Conservation (phyloP, 2,797 vertebrate species). For the Xenops minutus region DNA sequence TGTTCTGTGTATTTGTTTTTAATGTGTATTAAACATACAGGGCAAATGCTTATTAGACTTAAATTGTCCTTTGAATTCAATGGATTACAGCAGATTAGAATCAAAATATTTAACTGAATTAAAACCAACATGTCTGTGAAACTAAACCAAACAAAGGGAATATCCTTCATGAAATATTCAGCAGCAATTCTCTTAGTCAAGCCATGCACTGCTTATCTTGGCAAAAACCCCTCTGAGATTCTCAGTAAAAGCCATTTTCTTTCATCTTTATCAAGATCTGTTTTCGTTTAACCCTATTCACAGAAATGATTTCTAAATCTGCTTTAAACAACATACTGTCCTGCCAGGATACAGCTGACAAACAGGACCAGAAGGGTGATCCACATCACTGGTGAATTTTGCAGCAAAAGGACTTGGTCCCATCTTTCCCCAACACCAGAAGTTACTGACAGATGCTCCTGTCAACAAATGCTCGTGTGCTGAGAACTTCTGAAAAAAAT, state of each 20-base stretch:
- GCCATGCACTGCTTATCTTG: constrained; percentile 30
- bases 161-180: neutral
- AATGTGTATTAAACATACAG: neutral
- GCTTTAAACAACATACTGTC: neutral
- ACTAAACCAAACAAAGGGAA: neutral
- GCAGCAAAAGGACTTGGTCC: neutral
- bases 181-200: neutral
- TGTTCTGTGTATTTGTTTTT: neutral
- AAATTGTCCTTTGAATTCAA: neutral
- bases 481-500: neutral
- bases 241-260: constrained; percentile 30
- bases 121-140: neutral
- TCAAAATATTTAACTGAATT: constrained; percentile 15
- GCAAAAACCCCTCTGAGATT: neutral
- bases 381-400: neutral
- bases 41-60: neutral
- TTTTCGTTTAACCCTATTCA: constrained; percentile 44
- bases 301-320: constrained; percentile 42
- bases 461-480: neutral
- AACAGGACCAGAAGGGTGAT: neutral
- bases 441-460: neutral
- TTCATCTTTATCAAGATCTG: constrained; percentile 34
- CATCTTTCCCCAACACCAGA: neutral
- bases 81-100: neutral
- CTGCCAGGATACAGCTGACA: neutral